These are phyloP conservation scores for Nanger granti DNA, from an alignment of 2,113 vertebrate genomes.

Conservation along the genomic window DNA sequence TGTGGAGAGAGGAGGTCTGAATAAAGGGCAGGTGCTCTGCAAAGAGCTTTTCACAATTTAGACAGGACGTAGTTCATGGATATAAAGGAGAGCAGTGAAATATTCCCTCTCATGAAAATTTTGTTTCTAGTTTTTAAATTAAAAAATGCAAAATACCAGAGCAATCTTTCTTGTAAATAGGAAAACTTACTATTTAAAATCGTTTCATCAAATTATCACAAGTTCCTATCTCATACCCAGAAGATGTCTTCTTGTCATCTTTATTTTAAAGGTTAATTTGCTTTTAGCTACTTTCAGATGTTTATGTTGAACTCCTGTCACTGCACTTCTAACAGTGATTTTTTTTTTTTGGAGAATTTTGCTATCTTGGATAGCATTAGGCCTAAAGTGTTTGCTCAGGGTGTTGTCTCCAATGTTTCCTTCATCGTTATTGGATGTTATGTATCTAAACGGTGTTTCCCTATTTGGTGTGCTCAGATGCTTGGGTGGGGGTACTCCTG, in stretches of 20 bases:
- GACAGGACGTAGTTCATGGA: background rate
- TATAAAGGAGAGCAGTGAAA: background rate
- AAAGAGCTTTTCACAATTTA: background rate
- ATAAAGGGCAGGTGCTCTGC: background rate
- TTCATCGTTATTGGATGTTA: background rate
- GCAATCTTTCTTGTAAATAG: background rate
- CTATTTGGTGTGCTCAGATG: background rate
- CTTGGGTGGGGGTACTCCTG: background rate
- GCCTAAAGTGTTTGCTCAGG: background rate
- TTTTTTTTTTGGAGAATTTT: background rate
- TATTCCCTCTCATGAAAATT: background rate
- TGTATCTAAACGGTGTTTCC: background rate
- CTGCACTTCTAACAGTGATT: background rate
- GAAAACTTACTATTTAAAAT: background rate
- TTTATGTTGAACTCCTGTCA: background rate
- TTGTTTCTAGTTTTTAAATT: background rate
- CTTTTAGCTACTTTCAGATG: background rate
- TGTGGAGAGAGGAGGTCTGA: background rate
- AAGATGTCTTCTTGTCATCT: background rate
- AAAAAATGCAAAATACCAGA: background rate
- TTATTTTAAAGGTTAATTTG: background rate
- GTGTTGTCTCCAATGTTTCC: background rate
- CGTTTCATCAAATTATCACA: background rate
- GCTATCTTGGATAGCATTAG: background rate
- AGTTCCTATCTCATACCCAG: background rate